phyloP scores from a whole-genome alignment of 2,113 vertebrate species.

The Callopanchax toddi region DNA sequence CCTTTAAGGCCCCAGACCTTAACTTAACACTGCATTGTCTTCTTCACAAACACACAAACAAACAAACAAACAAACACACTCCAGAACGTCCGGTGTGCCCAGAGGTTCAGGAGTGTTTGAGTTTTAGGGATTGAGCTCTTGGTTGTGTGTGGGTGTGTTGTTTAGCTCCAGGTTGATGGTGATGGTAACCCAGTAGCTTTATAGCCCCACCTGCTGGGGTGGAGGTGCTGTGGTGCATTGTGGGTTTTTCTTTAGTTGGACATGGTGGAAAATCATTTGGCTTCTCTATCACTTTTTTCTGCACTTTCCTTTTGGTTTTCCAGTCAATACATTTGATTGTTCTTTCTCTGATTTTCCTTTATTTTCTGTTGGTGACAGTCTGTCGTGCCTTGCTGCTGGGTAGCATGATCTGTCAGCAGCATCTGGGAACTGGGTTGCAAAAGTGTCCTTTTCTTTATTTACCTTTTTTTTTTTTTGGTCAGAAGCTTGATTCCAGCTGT shows the following conservation, averaged over 20 bases:
- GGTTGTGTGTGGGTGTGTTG: conserved; percentile 60
- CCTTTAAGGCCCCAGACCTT: conserved; percentile 13
- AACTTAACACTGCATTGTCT: conserved; percentile 50
- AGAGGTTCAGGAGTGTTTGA: conserved; percentile 36
- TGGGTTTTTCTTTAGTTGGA: conserved; percentile 49
- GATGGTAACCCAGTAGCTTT: conserved; percentile 35
- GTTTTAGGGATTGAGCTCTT: conserved; percentile 43
- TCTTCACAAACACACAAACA: conserved; percentile 35
- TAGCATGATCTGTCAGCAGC: conserved; percentile 38
- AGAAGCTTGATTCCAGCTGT: conserved; percentile 15
- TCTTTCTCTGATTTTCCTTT: conserved; percentile 4
- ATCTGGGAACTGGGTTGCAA: conserved; percentile 30
- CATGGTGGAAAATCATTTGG: conserved; percentile 61
- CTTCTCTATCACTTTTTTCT: conserved; percentile 20
- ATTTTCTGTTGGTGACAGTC: conserved; percentile 4
- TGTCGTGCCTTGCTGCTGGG: conserved; percentile 39
- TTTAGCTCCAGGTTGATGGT: conserved; percentile 44
- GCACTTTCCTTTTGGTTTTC: conserved; percentile 7
- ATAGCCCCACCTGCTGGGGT: conserved; percentile 56
- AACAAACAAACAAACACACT: conserved; percentile 28
- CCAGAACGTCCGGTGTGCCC: conserved; percentile 15
- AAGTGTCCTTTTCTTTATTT: conserved; percentile 28
- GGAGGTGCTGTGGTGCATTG: conserved; percentile 49
- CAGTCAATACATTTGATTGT: conserved; percentile 19
- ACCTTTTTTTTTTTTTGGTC: conserved; percentile 20